Evolutionary conservation across 2,113 vertebrate species (phyloP), one percentile per base, ranked within the genome.

Genomic region (Parus major): DNA sequence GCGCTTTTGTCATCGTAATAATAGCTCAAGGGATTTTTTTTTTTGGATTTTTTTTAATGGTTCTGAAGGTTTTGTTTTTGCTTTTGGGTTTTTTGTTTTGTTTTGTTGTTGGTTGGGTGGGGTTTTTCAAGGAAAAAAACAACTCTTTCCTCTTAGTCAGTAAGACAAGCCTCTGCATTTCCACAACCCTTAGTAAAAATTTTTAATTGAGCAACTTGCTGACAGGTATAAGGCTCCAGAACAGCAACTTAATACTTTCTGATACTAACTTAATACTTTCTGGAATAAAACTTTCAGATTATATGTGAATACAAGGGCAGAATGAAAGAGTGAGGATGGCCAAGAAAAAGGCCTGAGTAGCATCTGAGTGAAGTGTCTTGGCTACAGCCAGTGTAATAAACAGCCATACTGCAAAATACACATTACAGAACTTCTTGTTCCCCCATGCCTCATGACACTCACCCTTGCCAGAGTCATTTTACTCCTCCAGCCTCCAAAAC

Each of bases 381-480:
- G 84, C 82, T 85, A 50, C 36, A 68, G 68, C 18, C 78, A 72
- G 36, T 5, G 64, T 50, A 72, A 81, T 90, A 86, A 92, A 91
- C 71, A 85, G 56, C 78, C 63, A 1, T 23, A 33, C 27, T 68
- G 57, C 80, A 95, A 83, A 79, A 70, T 27, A 55, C 29, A 47
- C 16, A 33, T 29, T 61, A 65, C 49, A 93, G 75, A 55, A 66
- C 59, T 94, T 60, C 86, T 92, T 91, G 27, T 86, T 96, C 85
- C 64, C 55, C 87, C 47, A 41, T 49, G 77, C 89, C 93, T 87
- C 71, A 44, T 22, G 72, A 29, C 22, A 4, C 71, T 73, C 81
- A 42, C 36, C 42, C 91, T 83, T 93, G 91, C 94, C 91, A 97
- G 94, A 90, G 95, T 57, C 39, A 82, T 77, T 93, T 81, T 80